phyloP scores from a whole-genome alignment of 2,797 vertebrate genomes.

The Alosa sapidissima region DNA sequence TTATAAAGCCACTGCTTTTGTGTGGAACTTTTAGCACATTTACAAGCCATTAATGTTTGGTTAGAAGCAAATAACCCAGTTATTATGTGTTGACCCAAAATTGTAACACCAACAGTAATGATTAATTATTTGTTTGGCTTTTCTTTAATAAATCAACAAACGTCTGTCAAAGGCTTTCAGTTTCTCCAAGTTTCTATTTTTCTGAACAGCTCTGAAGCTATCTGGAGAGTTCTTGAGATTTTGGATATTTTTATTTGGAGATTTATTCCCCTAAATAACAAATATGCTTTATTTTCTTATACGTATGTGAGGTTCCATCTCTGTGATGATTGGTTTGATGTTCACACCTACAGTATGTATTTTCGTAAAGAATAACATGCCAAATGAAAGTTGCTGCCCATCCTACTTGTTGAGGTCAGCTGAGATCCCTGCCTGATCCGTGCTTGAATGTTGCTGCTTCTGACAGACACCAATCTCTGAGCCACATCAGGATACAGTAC shows the following conservation, averaged over 20 bases:
- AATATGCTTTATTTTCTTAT: not conserved
- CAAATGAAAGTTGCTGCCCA: not conserved
- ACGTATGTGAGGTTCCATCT: not conserved
- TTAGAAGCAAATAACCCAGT: not conserved
- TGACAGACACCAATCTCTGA: not conserved
- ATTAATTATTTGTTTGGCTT: not conserved
- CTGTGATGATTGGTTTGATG: not conserved
- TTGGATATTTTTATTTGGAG: not conserved
- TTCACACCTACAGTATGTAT: not conserved
- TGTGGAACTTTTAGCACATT: not conserved
- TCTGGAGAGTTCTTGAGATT: not conserved
- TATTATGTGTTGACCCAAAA: not conserved
- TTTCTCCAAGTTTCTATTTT: not conserved
- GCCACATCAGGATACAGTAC: not conserved
- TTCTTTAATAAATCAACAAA: not conserved
- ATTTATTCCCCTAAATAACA: not conserved
- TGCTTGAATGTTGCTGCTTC: not conserved
- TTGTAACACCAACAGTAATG: not conserved
- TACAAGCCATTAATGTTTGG: not conserved
- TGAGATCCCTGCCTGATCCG: not conserved
- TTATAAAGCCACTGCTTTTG: slow-evolving; percentile 15
- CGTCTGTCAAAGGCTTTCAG: not conserved
- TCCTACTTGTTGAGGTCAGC: not conserved
- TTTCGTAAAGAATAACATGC: not conserved
- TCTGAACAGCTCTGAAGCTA: not conserved